Base-by-base conservation (phyloP, 2,113 vertebrate species). In the Ciconia maguari region DNA sequence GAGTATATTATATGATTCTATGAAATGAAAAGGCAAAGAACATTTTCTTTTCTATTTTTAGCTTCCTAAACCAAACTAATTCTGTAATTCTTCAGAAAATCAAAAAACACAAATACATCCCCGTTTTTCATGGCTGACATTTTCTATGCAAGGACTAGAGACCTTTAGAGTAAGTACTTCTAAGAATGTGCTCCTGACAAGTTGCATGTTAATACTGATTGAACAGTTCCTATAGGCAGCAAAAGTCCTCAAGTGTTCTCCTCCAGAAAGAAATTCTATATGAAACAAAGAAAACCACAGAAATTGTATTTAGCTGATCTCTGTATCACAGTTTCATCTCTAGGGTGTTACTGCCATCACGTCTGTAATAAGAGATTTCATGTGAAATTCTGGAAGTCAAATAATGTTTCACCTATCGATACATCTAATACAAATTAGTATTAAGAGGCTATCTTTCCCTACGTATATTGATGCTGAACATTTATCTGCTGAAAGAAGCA, bases 151-250 rank as follows among this genome's bases (percentile, higher is more conserved):
- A 93, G 95, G 80, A 81, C 71, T 77, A 86, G 54, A 79, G 96
- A 93, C 61, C 27, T 92, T 89, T 87, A 71, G 65, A 72, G 17
- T 27, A 60, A 96, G 60, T 65, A 76, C 93, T 96, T 95, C 87
- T 84, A 92, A 78, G 89, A 95, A 60, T 24, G 46, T 48, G 38
- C 94, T 83, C 87, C 83, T 94, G 90, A 97, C 55, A 84, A 97
- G 83, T 24, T 58, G 83, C 51, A 81, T 19, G 79, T 83, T 92
- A 66, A 95, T 58, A 60, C 44, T 97, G 96, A 98, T 54, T 91
- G 97, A 97, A 94, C 44, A 87, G 96, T 95, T 98, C 96, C 97
- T 96, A 92, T 55, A 95, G 96, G 95, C 74, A 94, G 91, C 88
- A 95, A 69, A 95, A 93, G 49, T 93, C 85, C 94, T 95, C 88